A percentile compares a stretch with the other conserved stretches of the same genome.
Evolutionary conservation across 2,113 vertebrate species (phyloP).

Genomic region (Actenoides hombroni): DNA sequence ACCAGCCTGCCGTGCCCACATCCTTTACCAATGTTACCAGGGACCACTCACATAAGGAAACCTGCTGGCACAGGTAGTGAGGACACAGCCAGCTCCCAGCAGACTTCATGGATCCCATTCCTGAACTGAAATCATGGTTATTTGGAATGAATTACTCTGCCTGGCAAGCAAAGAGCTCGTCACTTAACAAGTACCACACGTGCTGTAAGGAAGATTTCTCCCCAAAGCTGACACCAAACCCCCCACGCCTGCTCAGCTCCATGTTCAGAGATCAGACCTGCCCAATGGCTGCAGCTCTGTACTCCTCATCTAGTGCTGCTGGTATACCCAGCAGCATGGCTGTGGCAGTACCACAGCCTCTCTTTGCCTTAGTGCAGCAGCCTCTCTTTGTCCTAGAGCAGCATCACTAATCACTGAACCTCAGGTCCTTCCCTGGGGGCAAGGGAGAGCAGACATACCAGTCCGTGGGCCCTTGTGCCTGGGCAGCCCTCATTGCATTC

Average conservation of each 20-base stretch:
- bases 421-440: rapidly evolving
- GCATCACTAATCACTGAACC: rapidly evolving
- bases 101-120: not conserved
- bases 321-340: not conserved
- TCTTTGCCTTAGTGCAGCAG: not conserved
- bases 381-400: not conserved
- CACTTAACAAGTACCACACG: rapidly evolving
- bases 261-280: not conserved
- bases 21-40: not conserved
- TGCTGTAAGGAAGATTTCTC: not conserved
- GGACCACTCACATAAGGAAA: not conserved
- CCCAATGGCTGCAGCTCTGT: rapidly evolving
- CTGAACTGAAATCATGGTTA: not conserved
- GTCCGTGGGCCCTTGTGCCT: not conserved
- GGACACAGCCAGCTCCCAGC: not conserved
- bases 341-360: not conserved
- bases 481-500: not conserved
- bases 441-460: not conserved
- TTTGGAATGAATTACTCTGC: not conserved
- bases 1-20: not conserved
- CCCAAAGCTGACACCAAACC: rapidly evolving
- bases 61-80: not conserved
- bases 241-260: not conserved
- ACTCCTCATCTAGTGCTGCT: not conserved
- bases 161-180: not conserved